These are phyloP conservation scores for Rhabdomys dilectus DNA, from an alignment of 2,113 vertebrate species.

Conservation along the genomic window DNA sequence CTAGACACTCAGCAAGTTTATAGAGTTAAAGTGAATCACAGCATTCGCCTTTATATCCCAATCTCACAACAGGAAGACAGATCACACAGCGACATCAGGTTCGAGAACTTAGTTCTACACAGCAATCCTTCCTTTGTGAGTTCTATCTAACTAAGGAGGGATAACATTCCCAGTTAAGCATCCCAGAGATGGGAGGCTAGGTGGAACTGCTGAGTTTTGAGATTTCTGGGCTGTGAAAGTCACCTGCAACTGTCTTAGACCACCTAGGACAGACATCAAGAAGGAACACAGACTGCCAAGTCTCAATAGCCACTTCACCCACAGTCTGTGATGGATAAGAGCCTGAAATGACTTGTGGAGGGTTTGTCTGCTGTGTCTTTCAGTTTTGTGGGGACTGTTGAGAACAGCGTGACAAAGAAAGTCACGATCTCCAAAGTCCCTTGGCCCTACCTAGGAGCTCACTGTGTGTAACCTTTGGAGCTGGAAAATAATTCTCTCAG, in stretches of 20 bases:
- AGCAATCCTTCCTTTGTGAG: neutral
- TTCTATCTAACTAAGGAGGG: neutral
- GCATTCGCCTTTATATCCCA: neutral
- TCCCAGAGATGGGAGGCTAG: neutral
- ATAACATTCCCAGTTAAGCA: neutral
- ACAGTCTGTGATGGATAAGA: neutral
- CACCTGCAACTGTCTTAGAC: neutral
- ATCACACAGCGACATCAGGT: rapidly evolving
- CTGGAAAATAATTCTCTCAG: neutral
- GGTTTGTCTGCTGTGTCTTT: neutral
- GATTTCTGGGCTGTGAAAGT: neutral
- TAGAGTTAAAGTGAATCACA: neutral
- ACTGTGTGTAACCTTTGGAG: neutral
- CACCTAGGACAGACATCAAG: neutral
- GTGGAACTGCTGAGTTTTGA: neutral
- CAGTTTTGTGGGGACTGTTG: neutral
- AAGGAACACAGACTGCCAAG: neutral
- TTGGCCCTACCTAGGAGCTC: neutral
- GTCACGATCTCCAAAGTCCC: neutral
- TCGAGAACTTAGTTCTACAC: neutral
- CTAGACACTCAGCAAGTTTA: neutral
- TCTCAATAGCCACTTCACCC: neutral
- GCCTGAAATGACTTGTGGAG: no score
- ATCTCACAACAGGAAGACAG: neutral
- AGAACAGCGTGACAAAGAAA: neutral